A percentile compares a stretch with the other conserved stretches of the same genome.
phyloP scores from a whole-genome alignment of 2,797 vertebrate genomes.

The Gymnoscopelus braueri region DNA sequence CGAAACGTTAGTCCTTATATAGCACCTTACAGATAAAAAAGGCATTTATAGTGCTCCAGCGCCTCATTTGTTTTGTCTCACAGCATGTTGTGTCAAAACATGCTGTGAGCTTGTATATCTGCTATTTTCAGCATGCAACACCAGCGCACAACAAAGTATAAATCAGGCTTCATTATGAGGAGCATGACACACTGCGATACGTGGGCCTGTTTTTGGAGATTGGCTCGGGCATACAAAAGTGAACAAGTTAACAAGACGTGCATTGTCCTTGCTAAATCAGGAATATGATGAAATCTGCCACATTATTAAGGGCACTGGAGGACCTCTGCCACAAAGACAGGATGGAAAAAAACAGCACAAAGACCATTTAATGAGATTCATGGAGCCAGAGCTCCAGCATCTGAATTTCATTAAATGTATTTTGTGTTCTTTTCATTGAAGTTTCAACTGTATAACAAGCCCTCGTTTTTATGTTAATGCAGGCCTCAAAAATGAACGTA shows the following conservation, averaged over 20 bases:
- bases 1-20: no score
- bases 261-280: constrained; percentile 82
- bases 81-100: no score
- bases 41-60: no score
- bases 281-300: constrained; percentile 84
- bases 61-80: no score
- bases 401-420: constrained; percentile 88
- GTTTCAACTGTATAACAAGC: constrained; percentile 85
- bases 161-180: constrained; percentile 49
- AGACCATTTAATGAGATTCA: constrained; percentile 88
- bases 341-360: constrained; percentile 81
- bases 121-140: no score
- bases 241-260: constrained; percentile 77
- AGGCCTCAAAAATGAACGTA: constrained; percentile 72
- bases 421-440: constrained; percentile 86
- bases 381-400: constrained; percentile 76
- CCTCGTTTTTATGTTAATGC: constrained; percentile 84
- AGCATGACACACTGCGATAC: constrained; percentile 63
- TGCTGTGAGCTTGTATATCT: no score
- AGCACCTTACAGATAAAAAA: no score
- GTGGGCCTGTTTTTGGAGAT: constrained; percentile 63
- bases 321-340: constrained; percentile 79
- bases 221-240: constrained; percentile 56
- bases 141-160: no score
- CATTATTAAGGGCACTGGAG: constrained; percentile 81